Evolutionary conservation across 2,113 vertebrate species (phyloP).

Genomic region (Apodemus sylvaticus): DNA sequence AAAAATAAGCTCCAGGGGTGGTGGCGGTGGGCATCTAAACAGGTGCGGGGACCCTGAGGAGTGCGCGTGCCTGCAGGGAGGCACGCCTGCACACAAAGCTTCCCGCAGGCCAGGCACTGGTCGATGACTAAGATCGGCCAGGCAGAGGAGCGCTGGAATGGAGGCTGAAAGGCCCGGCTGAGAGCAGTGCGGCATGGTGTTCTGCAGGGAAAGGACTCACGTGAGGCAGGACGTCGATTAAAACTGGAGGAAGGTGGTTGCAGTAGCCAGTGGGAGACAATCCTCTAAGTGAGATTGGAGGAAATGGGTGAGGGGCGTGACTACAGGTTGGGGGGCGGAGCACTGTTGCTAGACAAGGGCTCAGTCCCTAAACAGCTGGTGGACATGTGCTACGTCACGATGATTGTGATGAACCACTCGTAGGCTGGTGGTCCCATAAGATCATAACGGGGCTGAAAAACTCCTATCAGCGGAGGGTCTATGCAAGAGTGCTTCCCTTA

Average conservation of each 20-base stretch:
- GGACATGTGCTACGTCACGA: rapidly evolving
- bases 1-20: background rate
- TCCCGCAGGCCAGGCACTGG: background rate
- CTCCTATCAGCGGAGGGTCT: background rate
- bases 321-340: rapidly evolving
- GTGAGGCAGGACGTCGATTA: background rate
- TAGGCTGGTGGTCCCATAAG: background rate
- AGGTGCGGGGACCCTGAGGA: background rate
- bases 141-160: too few relatives aligned
- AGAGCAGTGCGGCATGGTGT: rapidly evolving
- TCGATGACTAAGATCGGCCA: rapidly evolving
- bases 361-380: background rate
- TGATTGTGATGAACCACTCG: background rate
- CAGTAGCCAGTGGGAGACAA: rapidly evolving
- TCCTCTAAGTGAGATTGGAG: background rate
- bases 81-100: rapidly evolving
- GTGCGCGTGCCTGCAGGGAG: rapidly evolving
- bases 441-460: background rate
- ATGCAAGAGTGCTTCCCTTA: background rate
- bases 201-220: rapidly evolving
- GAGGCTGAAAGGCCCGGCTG: background rate
- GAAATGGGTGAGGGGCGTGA: background rate
- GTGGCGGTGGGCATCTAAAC: background rate
- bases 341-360: too few relatives aligned
- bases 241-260: background rate